Evolutionary conservation across 2,113 vertebrate species (phyloP).

Genomic region (Cyanistes caeruleus): DNA sequence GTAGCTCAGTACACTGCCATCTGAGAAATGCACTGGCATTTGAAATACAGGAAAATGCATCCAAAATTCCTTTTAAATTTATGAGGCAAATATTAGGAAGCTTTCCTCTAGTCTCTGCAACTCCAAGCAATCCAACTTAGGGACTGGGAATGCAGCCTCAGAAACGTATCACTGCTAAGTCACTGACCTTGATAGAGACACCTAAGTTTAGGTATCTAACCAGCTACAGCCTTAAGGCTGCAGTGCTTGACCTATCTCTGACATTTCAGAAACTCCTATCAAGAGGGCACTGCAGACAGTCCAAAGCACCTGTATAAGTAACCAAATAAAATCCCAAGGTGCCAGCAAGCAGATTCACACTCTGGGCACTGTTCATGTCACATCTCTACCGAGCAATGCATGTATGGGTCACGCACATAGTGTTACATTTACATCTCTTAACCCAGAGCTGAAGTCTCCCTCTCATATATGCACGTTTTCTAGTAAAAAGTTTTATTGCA

Average conservation of each 20-base stretch:
- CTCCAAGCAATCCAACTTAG: neutral
- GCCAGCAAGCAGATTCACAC: neutral
- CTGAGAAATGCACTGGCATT: neutral
- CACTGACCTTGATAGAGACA: neutral
- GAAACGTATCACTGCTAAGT: neutral
- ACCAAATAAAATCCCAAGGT: neutral
- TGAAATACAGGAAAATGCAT: neutral
- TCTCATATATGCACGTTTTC: neutral
- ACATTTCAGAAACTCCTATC: neutral
- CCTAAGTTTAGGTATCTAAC: neutral
- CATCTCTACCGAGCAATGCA: neutral
- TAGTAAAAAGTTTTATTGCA: neutral
- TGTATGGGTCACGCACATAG: neutral
- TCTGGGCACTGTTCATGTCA: no score
- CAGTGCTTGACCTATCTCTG: neutral
- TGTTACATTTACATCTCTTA: rapidly evolving
- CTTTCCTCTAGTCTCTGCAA: neutral
- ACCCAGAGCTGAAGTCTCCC: neutral
- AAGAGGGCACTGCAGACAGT: neutral
- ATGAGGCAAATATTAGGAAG: neutral
- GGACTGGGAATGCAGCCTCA: neutral
- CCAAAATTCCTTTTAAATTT: neutral
- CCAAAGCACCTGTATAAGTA: neutral
- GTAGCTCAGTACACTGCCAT: neutral
- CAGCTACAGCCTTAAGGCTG: neutral